Evolutionary conservation across 2,113 vertebrate genomes (phyloP).

Genomic region (Neopipo cinnamomea): DNA sequence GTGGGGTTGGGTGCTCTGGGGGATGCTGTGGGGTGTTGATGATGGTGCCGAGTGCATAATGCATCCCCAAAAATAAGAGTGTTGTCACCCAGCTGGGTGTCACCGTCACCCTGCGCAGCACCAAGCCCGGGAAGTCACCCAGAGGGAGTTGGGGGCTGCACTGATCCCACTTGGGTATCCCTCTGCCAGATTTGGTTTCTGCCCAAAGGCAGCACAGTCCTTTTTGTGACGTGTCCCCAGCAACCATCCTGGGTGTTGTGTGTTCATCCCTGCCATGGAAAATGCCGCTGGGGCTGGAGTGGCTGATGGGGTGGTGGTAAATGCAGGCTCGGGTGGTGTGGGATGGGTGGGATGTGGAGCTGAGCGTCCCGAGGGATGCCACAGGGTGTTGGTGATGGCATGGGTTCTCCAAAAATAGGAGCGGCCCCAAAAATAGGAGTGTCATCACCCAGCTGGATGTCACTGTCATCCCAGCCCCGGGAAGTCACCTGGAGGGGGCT

Average conservation of each 20-base stretch:
- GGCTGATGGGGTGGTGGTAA: background rate
- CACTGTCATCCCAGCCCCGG: background rate
- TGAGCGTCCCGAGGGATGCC: background rate
- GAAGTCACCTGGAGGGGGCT: accelerated
- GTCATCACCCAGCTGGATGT: background rate
- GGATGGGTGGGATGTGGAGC: background rate
- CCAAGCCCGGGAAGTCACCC: accelerated
- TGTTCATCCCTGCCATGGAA: background rate
- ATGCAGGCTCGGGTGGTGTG: background rate
- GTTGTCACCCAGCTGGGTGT: background rate
- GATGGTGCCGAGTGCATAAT: background rate
- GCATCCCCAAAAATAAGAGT: background rate
- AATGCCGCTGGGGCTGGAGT: accelerated
- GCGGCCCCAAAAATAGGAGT: background rate
- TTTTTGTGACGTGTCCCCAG: background rate
- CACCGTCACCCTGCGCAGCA: background rate
- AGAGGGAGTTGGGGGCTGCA: background rate
- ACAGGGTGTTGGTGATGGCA: background rate
- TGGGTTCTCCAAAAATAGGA: background rate
- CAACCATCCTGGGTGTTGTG: background rate
- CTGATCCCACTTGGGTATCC: background rate
- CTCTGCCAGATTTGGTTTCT: conserved; percentile 63
- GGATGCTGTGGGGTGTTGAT: background rate
- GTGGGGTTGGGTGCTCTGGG: background rate
- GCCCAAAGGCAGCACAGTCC: conserved; percentile 48